A percentile compares a stretch with the other conserved stretches of the same genome.
Conservation (phyloP, 2,797 vertebrate genomes). For the Spinus pinus region DNA sequence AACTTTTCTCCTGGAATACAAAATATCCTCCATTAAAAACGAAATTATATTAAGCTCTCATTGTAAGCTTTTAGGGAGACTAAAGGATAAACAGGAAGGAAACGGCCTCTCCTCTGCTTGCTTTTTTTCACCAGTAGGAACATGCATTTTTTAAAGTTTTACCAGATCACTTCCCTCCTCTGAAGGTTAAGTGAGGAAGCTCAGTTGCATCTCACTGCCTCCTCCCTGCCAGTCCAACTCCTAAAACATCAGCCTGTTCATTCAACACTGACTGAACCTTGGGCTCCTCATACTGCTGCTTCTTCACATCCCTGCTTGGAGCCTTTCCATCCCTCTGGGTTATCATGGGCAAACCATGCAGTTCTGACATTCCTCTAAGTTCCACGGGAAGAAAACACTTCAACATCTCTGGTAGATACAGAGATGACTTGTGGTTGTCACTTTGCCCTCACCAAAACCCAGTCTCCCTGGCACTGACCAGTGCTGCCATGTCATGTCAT, state of each 20-base stretch:
- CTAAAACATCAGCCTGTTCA: neutral
- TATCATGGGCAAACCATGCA: rapidly evolving
- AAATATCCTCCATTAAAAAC: neutral
- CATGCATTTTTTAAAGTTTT: neutral
- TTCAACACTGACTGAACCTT: neutral
- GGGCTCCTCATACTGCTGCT: neutral
- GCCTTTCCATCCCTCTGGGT: neutral
- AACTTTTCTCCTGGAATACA: neutral
- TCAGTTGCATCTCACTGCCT: neutral
- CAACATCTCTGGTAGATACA: neutral
- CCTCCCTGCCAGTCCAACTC: neutral
- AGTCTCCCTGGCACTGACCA: neutral
- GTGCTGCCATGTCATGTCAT: neutral
- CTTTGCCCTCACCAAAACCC: neutral
- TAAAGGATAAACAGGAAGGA: neutral
- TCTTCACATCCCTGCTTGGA: rapidly evolving
- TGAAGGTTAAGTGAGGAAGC: neutral
- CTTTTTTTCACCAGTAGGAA: neutral
- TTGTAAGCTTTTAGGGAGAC: neutral
- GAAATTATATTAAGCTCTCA: neutral
- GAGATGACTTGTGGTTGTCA: rapidly evolving
- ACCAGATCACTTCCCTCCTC: neutral
- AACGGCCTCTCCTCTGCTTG: neutral
- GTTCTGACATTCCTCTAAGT: neutral
- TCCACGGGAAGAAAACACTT: neutral